Evolutionary conservation across 2,797 vertebrate species (phyloP), one percentile per base, ranked within the genome.

Genomic region (Rhyacichthys aspro): DNA sequence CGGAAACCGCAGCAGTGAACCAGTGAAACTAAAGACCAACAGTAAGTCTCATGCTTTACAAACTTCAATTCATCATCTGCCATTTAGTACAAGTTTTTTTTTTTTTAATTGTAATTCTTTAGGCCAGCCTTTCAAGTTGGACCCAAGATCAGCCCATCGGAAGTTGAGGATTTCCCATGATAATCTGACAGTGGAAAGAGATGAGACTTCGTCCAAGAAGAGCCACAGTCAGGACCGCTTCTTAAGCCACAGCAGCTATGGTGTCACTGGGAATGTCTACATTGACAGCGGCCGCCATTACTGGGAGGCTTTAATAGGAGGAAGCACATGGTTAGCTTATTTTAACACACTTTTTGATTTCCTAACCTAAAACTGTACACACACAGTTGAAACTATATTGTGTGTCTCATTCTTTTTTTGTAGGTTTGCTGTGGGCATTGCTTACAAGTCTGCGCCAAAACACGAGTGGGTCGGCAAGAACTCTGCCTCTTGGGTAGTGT

Each of bases 391-490:
- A 23, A 34, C 15, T 9, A 32, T 47, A 9, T 28, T 46, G n/a
- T 38, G 15, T 43, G 8, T 9, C 16, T 43, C 55, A 33, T 63
- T 32, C 0, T 42, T 54, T 18, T 10, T 45, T 11, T 44, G 14
- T 63, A 99, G 98, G 97, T 99, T 97, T 79, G 97, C 98, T 9
- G 94, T 99, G 56, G 98, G 98, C 14, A 92, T 99, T 45, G 95
- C 96, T 9, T 98, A 99, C 84, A 99, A 98, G 71, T 97, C 96
- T 0, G 96, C 97, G 0, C 98, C 97, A 0, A 98, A 96, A 74
- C 97, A 99, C 0, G 97, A 98, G 79, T 99, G 98, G 98, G 95
- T 99, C 0, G 98, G 98, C 36, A 98, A 98, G 81, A 99, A 98
- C 85, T 93, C 95, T 0, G 89, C 94, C 58, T 96, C 97, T 8